These are phyloP conservation scores for Vanessa atalanta DNA, from an alignment of 1,140 invertebrate species.

Conservation along the genomic window DNA sequence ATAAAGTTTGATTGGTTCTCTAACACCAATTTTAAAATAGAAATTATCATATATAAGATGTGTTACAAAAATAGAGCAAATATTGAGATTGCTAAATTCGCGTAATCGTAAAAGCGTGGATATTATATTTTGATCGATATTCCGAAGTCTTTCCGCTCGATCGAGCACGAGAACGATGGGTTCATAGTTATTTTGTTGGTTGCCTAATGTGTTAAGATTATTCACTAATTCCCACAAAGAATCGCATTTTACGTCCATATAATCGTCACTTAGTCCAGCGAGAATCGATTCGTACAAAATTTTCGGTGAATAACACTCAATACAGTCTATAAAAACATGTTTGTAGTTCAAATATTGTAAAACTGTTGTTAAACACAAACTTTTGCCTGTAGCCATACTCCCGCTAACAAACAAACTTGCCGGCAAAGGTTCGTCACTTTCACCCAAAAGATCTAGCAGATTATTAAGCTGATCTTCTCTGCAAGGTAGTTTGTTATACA, in stretches of 20 bases:
- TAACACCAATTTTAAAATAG: conserved; percentile 84
- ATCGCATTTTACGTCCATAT: conserved; percentile 83
- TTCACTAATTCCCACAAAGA: conserved; percentile 88
- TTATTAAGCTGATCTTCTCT: conserved; percentile 82
- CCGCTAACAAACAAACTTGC: conserved; percentile 88
- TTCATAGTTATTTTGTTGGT: conserved; percentile 57
- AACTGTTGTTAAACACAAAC: conserved; percentile 83
- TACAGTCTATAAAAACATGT: conserved; percentile 87
- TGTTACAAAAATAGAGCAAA: conserved; percentile 89
- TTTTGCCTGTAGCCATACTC: conserved; percentile 90
- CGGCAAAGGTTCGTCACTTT: conserved; percentile 82
- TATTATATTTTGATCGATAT: conserved; percentile 86
- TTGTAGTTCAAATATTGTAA: conserved; percentile 83
- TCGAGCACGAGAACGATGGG: conserved; percentile 87
- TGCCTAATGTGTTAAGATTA: conserved; percentile 75
- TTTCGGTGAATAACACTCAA: conserved; percentile 89
- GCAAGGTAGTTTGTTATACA: conserved; percentile 79
- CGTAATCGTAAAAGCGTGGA: conserved; percentile 85
- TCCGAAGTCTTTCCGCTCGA: conserved; percentile 88
- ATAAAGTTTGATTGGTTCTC: conserved; percentile 88
- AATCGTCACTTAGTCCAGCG: conserved; percentile 80
- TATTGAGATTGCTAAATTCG: conserved; percentile 86
- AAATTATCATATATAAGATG: conserved; percentile 91
- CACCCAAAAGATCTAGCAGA: conserved; percentile 83
- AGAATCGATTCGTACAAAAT: conserved; percentile 90